Evolutionary conservation across 2,888 invertebrate genomes (phyloP), one percentile per base, ranked within the genome.

Genomic region (Patella pellucida): DNA sequence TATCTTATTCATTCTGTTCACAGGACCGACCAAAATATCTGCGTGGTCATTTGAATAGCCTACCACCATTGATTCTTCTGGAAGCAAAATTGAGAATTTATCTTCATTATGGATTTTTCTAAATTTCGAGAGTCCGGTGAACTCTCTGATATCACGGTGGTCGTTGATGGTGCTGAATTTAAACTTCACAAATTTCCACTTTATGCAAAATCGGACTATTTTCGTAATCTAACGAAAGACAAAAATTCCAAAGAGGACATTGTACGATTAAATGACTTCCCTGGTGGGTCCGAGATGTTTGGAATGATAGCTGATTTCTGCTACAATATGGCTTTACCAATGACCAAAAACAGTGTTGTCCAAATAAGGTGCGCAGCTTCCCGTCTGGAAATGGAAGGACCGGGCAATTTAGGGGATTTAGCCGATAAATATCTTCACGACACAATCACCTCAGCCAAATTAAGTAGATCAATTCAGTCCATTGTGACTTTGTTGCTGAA

Each of bases 111-210:
- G 87, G 86, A 87, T 85, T 88, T 87, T 78, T 85, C 86, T 11
- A 86, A 86, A 76, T 88, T 88, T 77, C 85, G 88, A 11, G 83
- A 84, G 68, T 84, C 83, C 7, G 91, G 90, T 9, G 91, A 90
- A 74, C 83, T 91, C 52, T 90, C 90, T 5, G 90, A 91, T 77
- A 86, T 90, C n/a, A 84, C 84, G 7, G 88, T 91, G 1, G 78
- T 81, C 0, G 86, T 90, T 3, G 87, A 86, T 51, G 86, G 82
- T 50, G 79, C 81, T 4, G 87, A 89, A 72, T 88, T 88, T 76
- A 84, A 86, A 73, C 86, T 91, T 12, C 91, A 91, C 81, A 89
- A 87, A 78, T 91, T 91, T 77, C 91, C 90, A 4, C 84, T 91
- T 27, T 90, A 85, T 78, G 88, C 88, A 41, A 89, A 87, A 71